A percentile compares a stretch with the other conserved stretches of the same genome.
Conservation (phyloP, 2,888 invertebrate species). For the Synanthedon andrenaeformis region DNA sequence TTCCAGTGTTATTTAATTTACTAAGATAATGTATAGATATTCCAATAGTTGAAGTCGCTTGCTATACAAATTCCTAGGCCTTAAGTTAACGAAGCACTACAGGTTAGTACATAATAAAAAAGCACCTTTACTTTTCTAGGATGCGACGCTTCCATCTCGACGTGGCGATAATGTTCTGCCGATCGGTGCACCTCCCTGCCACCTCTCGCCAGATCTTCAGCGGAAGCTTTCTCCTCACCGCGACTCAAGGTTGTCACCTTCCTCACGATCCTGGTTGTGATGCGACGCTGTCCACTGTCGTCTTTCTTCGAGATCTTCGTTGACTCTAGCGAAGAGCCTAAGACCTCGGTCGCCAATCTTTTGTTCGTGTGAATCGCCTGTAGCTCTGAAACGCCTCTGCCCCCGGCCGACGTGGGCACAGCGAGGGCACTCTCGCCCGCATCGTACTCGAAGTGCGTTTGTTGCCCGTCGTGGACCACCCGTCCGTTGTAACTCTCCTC, state of each 20-base stretch:
- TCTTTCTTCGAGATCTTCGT: constrained; percentile 85
- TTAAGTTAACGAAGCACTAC: neutral
- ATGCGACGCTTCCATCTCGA: constrained; percentile 70
- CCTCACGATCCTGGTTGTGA: constrained; percentile 87
- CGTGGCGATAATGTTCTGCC: constrained; percentile 69
- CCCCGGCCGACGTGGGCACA: constrained; percentile 54
- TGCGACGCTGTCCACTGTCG: constrained; percentile 82
- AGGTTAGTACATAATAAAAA: neutral
- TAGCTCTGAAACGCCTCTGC: constrained; percentile 66
- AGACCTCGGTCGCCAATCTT: constrained; percentile 84
- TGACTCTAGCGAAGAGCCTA: constrained; percentile 86
- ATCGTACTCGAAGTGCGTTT: constrained; percentile 65
- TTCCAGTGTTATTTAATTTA: too few relatives aligned
- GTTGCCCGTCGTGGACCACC: constrained; percentile 59
- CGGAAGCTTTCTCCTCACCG: constrained; percentile 82
- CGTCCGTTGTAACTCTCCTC: constrained; percentile 60
- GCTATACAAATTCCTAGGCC: too few relatives aligned
- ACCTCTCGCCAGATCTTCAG: constrained; percentile 76
- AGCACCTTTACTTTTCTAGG: constrained; percentile 83
- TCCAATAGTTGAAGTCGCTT: too few relatives aligned
- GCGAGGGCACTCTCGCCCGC: constrained; percentile 49
- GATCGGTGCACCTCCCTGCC: constrained; percentile 71
- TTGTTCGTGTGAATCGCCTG: constrained; percentile 87
- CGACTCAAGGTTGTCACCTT: constrained; percentile 90
- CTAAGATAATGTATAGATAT: too few relatives aligned